Conservation (phyloP, 2,888 invertebrate species). For the Entomobrya proxima region DNA sequence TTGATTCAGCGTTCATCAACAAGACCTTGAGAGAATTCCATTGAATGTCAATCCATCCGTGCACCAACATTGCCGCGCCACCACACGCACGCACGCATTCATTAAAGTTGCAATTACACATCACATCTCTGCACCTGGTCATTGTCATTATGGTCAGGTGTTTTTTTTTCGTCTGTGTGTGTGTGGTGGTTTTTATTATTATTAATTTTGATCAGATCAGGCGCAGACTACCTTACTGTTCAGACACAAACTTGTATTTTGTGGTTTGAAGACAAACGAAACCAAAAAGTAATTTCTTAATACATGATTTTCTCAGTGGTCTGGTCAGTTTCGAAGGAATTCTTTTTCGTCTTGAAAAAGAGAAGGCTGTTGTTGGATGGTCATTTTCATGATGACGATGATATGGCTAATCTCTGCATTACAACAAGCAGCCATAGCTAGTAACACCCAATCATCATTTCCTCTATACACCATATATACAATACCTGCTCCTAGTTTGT, state of each 20-base stretch:
- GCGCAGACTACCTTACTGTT: neutral
- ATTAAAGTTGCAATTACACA: conserved; percentile 2
- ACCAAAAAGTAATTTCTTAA: conserved; percentile 40
- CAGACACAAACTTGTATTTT: neutral
- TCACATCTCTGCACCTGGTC: neutral
- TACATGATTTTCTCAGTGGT: conserved; percentile 41
- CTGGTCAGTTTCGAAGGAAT: conserved; percentile 56
- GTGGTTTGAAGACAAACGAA: neutral
- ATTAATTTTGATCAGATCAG: conserved; percentile 10
- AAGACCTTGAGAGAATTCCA: conserved; percentile 36
- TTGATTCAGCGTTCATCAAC: neutral
- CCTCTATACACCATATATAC: no score
- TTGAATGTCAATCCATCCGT: conserved; percentile 43
- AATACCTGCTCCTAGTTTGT: no score
- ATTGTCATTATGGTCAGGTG: conserved; percentile 27
- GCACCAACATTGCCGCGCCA: no score
- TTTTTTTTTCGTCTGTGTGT: neutral
- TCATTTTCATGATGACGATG: neutral
- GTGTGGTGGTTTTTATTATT: neutral
- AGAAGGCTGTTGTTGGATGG: neutral
- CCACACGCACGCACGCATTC: conserved; percentile 22
- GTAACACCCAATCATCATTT: no score
- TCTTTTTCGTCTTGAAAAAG: neutral
- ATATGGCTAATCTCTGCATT: neutral
- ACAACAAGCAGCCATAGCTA: neutral